Evolutionary conservation across 1,140 invertebrate genomes (phyloP).

Genomic region (Diabrotica virgifera): DNA sequence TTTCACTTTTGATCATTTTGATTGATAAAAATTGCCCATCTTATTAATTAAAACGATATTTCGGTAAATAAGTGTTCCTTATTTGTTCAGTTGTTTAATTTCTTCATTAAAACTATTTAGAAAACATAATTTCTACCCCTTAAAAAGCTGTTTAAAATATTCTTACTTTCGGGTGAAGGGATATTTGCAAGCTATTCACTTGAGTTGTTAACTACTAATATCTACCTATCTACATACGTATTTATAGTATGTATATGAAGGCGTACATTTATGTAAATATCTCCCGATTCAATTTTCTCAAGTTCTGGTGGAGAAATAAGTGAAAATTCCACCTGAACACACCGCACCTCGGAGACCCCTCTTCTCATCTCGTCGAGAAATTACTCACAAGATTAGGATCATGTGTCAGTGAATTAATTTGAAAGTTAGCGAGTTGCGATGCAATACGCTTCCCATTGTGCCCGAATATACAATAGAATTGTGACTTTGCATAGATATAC

Average conservation of each 20-base stretch:
- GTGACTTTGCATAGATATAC: slow-evolving; percentile 38
- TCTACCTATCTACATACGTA: background rate
- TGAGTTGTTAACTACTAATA: too few relatives aligned
- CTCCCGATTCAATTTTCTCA: slow-evolving; percentile 2
- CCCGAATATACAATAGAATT: slow-evolving; percentile 32
- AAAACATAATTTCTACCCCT: too few relatives aligned
- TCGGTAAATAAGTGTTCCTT: too few relatives aligned
- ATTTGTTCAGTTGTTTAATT: too few relatives aligned
- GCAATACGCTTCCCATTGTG: slow-evolving; percentile 20
- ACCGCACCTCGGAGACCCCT: background rate
- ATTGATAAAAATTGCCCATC: too few relatives aligned
- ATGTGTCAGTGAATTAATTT: slow-evolving; percentile 30
- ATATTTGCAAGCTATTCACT: too few relatives aligned
- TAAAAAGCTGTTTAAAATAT: too few relatives aligned
- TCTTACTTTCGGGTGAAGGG: too few relatives aligned
- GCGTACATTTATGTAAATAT: background rate
- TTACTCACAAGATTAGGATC: slow-evolving; percentile 14
- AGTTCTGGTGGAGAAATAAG: background rate
- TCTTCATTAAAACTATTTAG: too few relatives aligned
- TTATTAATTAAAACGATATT: too few relatives aligned
- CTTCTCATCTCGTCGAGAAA: background rate
- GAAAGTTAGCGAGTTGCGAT: slow-evolving; percentile 31
- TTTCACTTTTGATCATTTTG: too few relatives aligned
- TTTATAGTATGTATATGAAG: slow-evolving; percentile 1
- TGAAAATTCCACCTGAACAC: slow-evolving; percentile 2